These are phyloP conservation scores for Atopsyche davidsoni DNA, from an alignment of 1,140 invertebrate species.

Conservation along the genomic window DNA sequence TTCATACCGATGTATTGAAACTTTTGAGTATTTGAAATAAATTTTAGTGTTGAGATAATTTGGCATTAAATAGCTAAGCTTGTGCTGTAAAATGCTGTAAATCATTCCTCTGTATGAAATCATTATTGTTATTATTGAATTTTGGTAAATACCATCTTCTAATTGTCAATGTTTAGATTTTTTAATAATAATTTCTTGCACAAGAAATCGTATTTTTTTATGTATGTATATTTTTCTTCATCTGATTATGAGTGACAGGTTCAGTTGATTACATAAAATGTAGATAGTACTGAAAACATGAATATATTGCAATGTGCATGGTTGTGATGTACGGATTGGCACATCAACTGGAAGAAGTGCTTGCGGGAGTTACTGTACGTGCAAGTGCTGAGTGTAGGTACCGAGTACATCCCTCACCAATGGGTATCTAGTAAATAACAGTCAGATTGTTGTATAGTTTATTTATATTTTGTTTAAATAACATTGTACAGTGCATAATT, in stretches of 20 bases:
- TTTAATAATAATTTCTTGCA: too few species aligned
- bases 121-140: too few species aligned
- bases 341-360: too few species aligned
- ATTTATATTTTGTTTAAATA: slow-evolving; percentile 23
- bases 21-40: too few species aligned
- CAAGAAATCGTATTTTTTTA: too few species aligned
- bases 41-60: too few species aligned
- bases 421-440: slow-evolving; percentile 21
- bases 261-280: slow-evolving; percentile 7
- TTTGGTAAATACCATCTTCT: too few species aligned
- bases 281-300: slow-evolving; percentile 15
- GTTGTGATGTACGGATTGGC: slow-evolving; percentile 20
- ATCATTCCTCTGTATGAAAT: too few species aligned
- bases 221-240: too few species aligned
- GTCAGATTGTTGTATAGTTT: slow-evolving; percentile 18
- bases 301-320: slow-evolving; percentile 15
- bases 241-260: slow-evolving; percentile 2
- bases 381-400: slow-evolving; percentile 15
- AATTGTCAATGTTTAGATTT: too few species aligned
- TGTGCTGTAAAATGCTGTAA: slow-evolving; percentile 18
- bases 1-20: too few species aligned
- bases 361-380: slow-evolving; percentile 1
- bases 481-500: slow-evolving; percentile 27
- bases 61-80: slow-evolving; percentile 14
- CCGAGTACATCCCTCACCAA: slow-evolving; percentile 21